Conservation (phyloP, 2,888 invertebrate genomes). For the Watsonalla cultraria region DNA sequence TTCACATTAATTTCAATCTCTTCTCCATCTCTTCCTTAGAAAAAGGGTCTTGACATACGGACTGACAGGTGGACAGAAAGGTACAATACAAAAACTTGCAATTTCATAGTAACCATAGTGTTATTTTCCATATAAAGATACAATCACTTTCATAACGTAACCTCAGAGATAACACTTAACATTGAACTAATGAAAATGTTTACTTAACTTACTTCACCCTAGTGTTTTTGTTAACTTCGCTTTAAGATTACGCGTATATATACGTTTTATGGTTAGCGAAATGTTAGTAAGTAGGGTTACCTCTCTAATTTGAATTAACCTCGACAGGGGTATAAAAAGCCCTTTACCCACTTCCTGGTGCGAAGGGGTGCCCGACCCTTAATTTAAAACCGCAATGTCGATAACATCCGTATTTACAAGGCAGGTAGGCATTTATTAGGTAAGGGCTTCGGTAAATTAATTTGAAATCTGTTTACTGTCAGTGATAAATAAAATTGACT, state of each 20-base stretch:
- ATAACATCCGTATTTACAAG: slow-evolving; percentile 11
- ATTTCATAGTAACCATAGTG: not conserved
- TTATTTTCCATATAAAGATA: not conserved
- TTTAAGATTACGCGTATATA: not conserved
- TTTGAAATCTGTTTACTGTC: not conserved
- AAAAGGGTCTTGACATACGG: too few species aligned
- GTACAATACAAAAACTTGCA: too few species aligned
- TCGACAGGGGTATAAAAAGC: slow-evolving; percentile 18
- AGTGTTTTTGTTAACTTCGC: not conserved
- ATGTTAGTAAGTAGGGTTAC: slow-evolving; percentile 5
- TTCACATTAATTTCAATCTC: too few species aligned
- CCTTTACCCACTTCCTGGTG: slow-evolving; percentile 3
- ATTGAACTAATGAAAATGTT: not conserved
- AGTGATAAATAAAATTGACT: too few species aligned
- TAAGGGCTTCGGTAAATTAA: slow-evolving; percentile 1
- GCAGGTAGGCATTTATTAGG: slow-evolving; percentile 2
- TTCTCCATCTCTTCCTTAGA: too few species aligned
- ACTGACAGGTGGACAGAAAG: too few species aligned
- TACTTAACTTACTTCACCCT: not conserved
- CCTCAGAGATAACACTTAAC: not conserved
- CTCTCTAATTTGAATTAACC: slow-evolving; percentile 25
- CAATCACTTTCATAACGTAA: not conserved
- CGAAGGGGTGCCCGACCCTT: slow-evolving; percentile 10
- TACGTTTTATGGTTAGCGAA: not conserved
- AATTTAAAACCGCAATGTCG: slow-evolving; percentile 22